These are phyloP conservation scores for Ichneumoninae sp. DNA, from an alignment of 2,888 invertebrate genomes.

Conservation along the genomic window DNA sequence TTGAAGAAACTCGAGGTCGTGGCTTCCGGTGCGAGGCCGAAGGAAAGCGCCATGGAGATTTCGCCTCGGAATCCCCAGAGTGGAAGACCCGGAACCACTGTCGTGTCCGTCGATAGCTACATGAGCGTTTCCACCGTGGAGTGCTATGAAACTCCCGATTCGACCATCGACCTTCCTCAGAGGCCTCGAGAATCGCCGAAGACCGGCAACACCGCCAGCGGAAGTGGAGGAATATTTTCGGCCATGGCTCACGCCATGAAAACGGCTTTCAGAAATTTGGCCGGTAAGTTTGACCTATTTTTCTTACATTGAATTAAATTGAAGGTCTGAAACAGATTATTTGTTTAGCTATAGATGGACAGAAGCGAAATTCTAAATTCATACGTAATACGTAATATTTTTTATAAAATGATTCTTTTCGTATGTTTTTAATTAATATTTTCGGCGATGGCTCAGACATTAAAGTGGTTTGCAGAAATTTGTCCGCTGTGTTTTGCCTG, in stretches of 20 bases:
- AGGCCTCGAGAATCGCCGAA: conserved; percentile 13
- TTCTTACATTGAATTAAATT: neutral
- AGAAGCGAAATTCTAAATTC: too few species aligned
- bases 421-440: conserved; percentile 67
- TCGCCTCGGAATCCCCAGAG: neutral
- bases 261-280: conserved; percentile 76
- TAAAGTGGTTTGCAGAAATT: too few species aligned
- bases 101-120: conserved; percentile 73
- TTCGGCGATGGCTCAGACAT: conserved; percentile 61
- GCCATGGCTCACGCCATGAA: conserved; percentile 77
- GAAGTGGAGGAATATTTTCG: conserved; percentile 76
- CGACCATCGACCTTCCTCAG: conserved; percentile 17
- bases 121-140: conserved; percentile 69
- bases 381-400: neutral
- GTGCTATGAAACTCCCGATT: conserved; percentile 56
- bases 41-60: neutral
- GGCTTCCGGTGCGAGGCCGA: conserved; percentile 1
- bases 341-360: neutral
- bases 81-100: conserved; percentile 49
- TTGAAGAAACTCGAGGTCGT: conserved; percentile 75
- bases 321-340: too few species aligned
- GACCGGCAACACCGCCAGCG: conserved; percentile 26
- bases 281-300: conserved; percentile 70
- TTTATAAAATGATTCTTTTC: neutral
- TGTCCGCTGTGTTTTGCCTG: neutral